Percentiles rank a stretch among this genome's conserved stretches.
These are phyloP conservation scores for Lepus europaeus DNA, from an alignment of 2,113 vertebrate species.

Conservation along the genomic window DNA sequence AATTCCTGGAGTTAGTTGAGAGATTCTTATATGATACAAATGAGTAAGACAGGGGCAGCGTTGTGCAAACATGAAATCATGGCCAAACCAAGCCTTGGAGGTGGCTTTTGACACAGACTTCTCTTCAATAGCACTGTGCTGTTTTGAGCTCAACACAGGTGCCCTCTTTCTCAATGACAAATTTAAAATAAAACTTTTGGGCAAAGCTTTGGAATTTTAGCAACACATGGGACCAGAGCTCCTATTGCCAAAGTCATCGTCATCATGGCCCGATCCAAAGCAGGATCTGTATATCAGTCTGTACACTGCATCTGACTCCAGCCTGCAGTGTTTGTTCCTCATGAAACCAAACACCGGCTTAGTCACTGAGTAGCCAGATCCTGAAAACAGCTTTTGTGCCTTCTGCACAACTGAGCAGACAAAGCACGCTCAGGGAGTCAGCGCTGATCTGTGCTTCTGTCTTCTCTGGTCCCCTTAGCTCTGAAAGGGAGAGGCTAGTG, in stretches of 20 bases:
- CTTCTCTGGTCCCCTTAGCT: conserved; percentile 55
- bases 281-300: not conserved
- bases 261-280: conserved; percentile 21
- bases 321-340: conserved; percentile 29
- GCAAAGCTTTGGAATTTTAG: conserved; percentile 23
- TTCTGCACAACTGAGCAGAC: conserved; percentile 67
- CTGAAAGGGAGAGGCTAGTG: not conserved
- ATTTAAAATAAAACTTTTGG: conserved; percentile 2
- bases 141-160: conserved; percentile 41
- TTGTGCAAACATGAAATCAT: conserved; percentile 9
- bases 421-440: not conserved
- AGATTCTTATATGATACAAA: conserved; percentile 47
- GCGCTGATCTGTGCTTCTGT: conserved; percentile 21
- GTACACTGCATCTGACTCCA: not conserved
- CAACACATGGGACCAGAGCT: not conserved
- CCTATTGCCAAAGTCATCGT: not conserved
- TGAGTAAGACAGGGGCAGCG: not conserved
- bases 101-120: conserved; percentile 31
- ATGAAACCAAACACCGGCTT: conserved; percentile 36
- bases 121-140: conserved; percentile 34
- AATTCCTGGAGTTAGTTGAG: conserved; percentile 50
- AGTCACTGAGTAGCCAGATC: not conserved
- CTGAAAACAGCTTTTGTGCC: conserved; percentile 22
- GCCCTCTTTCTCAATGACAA: conserved; percentile 25
- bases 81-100: not conserved